Evolutionary conservation across 37 sponge, comb jelly and placozoan genomes (phyloP).

Genomic region (Halichondria panicea): DNA sequence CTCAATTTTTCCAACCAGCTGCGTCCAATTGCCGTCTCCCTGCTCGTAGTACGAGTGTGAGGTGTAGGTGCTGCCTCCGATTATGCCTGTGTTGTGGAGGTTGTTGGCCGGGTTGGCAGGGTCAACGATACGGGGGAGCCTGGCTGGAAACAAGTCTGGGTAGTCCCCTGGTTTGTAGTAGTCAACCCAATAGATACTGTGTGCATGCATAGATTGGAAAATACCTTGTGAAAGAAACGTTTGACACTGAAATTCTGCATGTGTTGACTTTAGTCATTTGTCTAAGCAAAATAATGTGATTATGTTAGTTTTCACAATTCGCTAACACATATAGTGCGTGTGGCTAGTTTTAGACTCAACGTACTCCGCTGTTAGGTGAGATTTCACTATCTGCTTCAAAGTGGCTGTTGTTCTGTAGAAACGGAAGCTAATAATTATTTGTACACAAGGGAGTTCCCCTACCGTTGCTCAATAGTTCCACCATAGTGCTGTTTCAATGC

Average conservation of each 20-base stretch:
- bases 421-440: too few species aligned
- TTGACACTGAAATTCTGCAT: not conserved
- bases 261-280: too few species aligned
- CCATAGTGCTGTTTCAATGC: too few species aligned
- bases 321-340: too few species aligned
- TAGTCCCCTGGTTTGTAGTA: not conserved
- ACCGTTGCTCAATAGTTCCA: not conserved
- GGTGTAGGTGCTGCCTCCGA: too few species aligned
- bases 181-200: not conserved
- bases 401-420: too few species aligned
- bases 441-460: too few species aligned
- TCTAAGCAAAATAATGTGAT: too few species aligned
- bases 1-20: too few species aligned
- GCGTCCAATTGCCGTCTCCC: conserved; percentile 37
- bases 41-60: not conserved
- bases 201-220: not conserved
- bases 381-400: conserved; percentile 10
- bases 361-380: conserved; percentile 17
- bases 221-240: too few species aligned
- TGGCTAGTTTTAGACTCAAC: too few species aligned
- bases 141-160: not conserved
- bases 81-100: conserved; percentile 42
- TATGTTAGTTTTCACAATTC: too few species aligned
- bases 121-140: conserved; percentile 51
- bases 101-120: conserved; percentile 69